A percentile compares a stretch with the other conserved stretches of the same genome.
Evolutionary conservation across 1,140 invertebrate species (phyloP).

Genomic region (Drosophila ogumai): DNA sequence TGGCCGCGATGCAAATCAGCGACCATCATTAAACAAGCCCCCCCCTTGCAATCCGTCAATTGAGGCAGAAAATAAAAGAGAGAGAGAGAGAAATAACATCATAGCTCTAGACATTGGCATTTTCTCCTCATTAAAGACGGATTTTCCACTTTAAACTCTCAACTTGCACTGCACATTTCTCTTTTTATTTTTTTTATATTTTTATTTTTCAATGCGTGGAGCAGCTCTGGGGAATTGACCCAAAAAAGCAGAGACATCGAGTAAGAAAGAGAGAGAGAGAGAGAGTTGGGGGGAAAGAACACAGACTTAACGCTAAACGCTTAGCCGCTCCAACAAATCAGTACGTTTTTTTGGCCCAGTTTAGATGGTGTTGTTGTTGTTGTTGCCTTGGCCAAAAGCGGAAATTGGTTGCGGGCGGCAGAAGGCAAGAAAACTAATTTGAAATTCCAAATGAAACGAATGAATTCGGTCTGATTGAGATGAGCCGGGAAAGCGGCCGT

Average conservation of each 20-base stretch:
- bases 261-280: too few species aligned
- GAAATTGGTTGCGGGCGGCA: constrained; percentile 42
- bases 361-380: background rate
- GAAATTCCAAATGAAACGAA: constrained; percentile 46
- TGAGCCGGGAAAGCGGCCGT: constrained; percentile 27
- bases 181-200: constrained; percentile 7
- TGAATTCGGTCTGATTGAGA: constrained; percentile 43
- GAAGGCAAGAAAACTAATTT: constrained; percentile 24
- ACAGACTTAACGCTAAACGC: constrained; percentile 35
- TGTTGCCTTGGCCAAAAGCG: constrained; percentile 17
- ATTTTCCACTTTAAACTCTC: constrained; percentile 61
- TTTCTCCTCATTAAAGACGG: constrained; percentile 62
- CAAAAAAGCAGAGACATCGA: constrained; percentile 18
- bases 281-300: background rate
- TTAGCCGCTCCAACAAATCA: constrained; percentile 12
- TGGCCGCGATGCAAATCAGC: constrained; percentile 53
- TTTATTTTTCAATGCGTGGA: constrained; percentile 22
- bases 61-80: too few species aligned
- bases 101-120: constrained; percentile 7
- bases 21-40: constrained; percentile 45
- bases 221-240: constrained; percentile 32
- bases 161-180: constrained; percentile 53
- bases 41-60: background rate
- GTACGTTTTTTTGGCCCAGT: constrained; percentile 44
- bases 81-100: too few species aligned